A percentile compares a stretch with the other conserved stretches of the same genome.
Conservation (phyloP, 2,888 invertebrate genomes). For the Orchesellides sinensis region DNA sequence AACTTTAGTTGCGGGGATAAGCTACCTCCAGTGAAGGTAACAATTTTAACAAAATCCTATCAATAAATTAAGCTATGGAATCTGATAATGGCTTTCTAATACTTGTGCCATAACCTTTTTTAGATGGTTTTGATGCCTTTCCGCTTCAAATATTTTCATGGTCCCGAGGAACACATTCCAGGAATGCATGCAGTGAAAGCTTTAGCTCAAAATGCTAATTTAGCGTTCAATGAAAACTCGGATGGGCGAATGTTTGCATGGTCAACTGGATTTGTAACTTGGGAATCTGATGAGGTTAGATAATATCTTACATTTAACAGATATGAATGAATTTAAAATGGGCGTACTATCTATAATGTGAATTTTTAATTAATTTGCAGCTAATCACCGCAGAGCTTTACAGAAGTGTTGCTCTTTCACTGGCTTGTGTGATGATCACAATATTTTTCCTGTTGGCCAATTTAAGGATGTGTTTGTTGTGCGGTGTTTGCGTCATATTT, state of each 20-base stretch:
- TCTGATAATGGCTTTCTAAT: neutral
- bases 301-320: neutral
- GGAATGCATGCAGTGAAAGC: conserved; percentile 82
- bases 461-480: conserved; percentile 88
- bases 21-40: conserved; percentile 80
- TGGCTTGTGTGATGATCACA: conserved; percentile 87
- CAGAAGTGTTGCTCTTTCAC: conserved; percentile 85
- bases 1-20: conserved; percentile 82
- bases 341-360: neutral
- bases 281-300: conserved; percentile 85
- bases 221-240: conserved; percentile 79
- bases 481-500: conserved; percentile 77
- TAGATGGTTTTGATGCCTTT: conserved; percentile 82
- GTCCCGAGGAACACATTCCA: conserved; percentile 84
- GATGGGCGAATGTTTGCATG: conserved; percentile 83
- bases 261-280: conserved; percentile 85
- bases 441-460: conserved; percentile 87
- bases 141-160: conserved; percentile 79
- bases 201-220: conserved; percentile 80
- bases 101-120: conserved; percentile 64
- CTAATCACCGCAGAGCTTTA: conserved; percentile 85
- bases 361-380: conserved; percentile 75
- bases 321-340: neutral
- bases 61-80: too few relatives aligned
- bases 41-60: too few relatives aligned